phyloP scores from a whole-genome alignment of 2,888 invertebrate species.

The Eilema depressum region DNA sequence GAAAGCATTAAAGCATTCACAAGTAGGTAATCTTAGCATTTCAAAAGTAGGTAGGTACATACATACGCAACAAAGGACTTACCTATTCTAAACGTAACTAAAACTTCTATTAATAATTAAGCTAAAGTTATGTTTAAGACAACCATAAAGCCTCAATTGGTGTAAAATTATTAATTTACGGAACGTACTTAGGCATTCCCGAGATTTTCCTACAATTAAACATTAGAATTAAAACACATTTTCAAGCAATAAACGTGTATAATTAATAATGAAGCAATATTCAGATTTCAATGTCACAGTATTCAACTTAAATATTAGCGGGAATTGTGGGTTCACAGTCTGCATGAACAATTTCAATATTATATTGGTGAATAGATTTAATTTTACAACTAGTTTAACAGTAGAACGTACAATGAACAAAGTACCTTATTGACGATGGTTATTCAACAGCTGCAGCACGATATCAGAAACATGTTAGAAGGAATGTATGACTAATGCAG shows the following conservation, averaged over 20 bases:
- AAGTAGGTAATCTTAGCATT: background rate
- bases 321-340: slow-evolving; percentile 16
- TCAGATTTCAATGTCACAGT: slow-evolving; percentile 16
- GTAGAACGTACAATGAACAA: slow-evolving; percentile 2
- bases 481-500: background rate
- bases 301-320: slow-evolving; percentile 11
- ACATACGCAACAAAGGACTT: background rate
- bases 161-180: background rate
- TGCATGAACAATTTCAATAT: slow-evolving; percentile 26
- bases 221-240: slow-evolving; percentile 29
- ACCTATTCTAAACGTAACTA: background rate
- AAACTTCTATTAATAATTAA: background rate
- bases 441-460: background rate
- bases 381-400: slow-evolving; percentile 23
- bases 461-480: background rate
- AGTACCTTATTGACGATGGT: background rate
- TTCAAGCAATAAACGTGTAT: slow-evolving; percentile 29
- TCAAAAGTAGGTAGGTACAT: no score
- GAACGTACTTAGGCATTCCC: background rate
- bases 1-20: slow-evolving; percentile 4
- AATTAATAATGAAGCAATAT: slow-evolving; percentile 24
- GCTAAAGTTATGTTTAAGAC: background rate
- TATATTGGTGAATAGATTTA: slow-evolving; percentile 34
- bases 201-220: slow-evolving; percentile 1
- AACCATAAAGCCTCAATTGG: background rate